These are phyloP conservation scores for Brachionichthys hirsutus DNA, from an alignment of 2,113 vertebrate genomes.

Conservation along the genomic window DNA sequence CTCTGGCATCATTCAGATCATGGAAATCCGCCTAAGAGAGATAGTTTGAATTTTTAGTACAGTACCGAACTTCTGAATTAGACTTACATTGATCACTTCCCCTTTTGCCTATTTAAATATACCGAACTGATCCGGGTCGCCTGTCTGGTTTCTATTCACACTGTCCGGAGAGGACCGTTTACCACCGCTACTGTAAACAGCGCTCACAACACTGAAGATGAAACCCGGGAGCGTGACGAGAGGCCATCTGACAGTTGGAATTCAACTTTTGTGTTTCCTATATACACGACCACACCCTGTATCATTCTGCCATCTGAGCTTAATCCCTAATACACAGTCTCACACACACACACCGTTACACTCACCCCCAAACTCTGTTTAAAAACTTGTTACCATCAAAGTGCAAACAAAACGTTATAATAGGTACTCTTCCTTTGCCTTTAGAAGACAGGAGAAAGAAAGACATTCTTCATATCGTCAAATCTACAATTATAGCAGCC, in stretches of 20 bases:
- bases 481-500: conserved; percentile 98
- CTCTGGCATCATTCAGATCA: no score
- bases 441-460: conserved; percentile 67
- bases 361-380: conserved; percentile 87
- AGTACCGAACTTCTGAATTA: conserved; percentile 69
- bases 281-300: conserved; percentile 78
- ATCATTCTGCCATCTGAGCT: conserved; percentile 75
- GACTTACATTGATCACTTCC: conserved; percentile 86
- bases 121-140: conserved; percentile 39
- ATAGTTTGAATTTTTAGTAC: no score
- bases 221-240: conserved; percentile 37
- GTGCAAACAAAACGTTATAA: conserved; percentile 77
- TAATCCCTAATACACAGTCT: conserved; percentile 79
- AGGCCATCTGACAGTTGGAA: conserved; percentile 35
- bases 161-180: conserved; percentile 2
- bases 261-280: conserved; percentile 31
- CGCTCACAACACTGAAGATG: conserved; percentile 25
- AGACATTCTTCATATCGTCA: conserved; percentile 96
- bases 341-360: conserved; percentile 57
- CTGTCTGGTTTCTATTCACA: background rate
- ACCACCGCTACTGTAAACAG: background rate
- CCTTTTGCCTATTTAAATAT: conserved; percentile 9
- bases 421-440: conserved; percentile 60
- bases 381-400: conserved; percentile 73
- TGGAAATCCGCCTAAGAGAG: no score